phyloP scores from a whole-genome alignment of 2,113 vertebrate genomes.

The Corvus hawaiiensis region DNA sequence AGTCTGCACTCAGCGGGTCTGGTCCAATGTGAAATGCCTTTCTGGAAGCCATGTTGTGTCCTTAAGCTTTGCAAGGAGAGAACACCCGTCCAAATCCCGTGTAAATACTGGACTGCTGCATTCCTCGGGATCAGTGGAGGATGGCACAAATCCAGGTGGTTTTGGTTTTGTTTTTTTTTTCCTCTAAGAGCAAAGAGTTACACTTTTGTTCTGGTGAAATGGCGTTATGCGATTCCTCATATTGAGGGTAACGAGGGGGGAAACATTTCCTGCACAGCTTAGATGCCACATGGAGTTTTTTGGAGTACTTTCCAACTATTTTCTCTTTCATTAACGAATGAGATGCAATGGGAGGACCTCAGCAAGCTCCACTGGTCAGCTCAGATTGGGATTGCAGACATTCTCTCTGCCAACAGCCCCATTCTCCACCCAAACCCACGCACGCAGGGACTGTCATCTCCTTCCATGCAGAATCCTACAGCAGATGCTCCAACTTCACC shows the following conservation, averaged over 20 bases:
- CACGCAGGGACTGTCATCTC: background rate
- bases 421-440: background rate
- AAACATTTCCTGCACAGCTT: background rate
- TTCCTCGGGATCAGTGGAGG: background rate
- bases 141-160: background rate
- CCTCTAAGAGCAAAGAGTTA: background rate
- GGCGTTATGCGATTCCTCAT: constrained; percentile 67
- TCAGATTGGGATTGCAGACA: background rate
- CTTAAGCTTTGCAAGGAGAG: constrained; percentile 66
- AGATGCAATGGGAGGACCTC: background rate
- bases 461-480: constrained; percentile 41
- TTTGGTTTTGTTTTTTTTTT: background rate
- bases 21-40: constrained; percentile 68
- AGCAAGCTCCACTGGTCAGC: background rate
- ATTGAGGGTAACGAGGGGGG: constrained; percentile 69
- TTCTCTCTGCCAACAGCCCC: constrained; percentile 6
- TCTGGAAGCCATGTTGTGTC: constrained; percentile 81
- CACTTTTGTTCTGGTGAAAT: background rate
- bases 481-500: constrained; percentile 74
- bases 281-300: background rate
- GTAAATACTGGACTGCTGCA: constrained; percentile 33
- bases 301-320: background rate
- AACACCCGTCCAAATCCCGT: background rate
- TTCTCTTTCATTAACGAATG: constrained; percentile 36
- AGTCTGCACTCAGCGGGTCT: background rate